Base-by-base conservation (phyloP, 2,113 vertebrate species). In the Meles meles region DNA sequence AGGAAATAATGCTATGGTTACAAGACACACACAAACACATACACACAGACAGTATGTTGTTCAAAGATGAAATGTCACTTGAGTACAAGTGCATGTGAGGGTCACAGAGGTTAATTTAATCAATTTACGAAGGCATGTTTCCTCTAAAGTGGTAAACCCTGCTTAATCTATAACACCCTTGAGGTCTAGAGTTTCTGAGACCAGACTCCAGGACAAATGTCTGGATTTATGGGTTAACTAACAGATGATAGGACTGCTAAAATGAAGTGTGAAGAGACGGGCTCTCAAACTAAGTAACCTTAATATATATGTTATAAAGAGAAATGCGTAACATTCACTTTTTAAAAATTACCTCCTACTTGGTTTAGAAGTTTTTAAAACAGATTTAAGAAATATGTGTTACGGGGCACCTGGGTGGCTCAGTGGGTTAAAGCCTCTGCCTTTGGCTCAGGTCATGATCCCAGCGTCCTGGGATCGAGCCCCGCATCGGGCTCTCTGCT, bases 151-250 rank as follows among this genome's bases (percentile, higher is more conserved):
- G 7, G 12, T 85, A 85, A 88, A 31, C 0, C 80, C 21, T 74
- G 29, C n/a, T 77, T 84, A 65, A 69, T 88, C 21, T 82, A 93
- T 65, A 91, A 93, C 67, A 42, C 2, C 6, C 9, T 79, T 1
- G 23, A 83, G 25, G 12, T 77, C 59, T 94, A 88, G 76, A 90
- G 72, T 93, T 95, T 94, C 82, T 76, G 25, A 80, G 52, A 88
- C 71, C 29, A 97, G 83, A 79, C 12, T 39, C 86, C 3, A 72
- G 69, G 71, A 79, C n/a, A 92, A 55, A 31, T 15, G 74, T 71
- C 37, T 20, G 12, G 10, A 82, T 49, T 72, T 96, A 15, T 49
- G 42, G 34, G 65, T 47, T 77, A 97, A 42, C 0, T 39, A 82
- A 81, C 20, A 93, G 13, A 76, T 80, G 10, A 55, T 11, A 76